Percentiles rank a stretch among this genome's conserved stretches.
These are phyloP conservation scores for Tetropium fuscum DNA, from an alignment of 2,888 invertebrate species.

Conservation along the genomic window DNA sequence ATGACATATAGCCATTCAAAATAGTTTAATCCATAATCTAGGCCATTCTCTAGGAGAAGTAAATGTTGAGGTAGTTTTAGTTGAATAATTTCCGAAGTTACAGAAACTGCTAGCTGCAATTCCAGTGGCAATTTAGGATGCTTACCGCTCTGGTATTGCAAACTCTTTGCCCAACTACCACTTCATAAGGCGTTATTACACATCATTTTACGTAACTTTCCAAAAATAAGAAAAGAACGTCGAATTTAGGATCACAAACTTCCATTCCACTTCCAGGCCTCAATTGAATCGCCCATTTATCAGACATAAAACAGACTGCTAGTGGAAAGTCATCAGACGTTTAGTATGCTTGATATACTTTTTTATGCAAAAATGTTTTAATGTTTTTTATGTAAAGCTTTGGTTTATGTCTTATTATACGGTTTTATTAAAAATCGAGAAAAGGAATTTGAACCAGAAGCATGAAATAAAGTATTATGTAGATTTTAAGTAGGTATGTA, in stretches of 20 bases:
- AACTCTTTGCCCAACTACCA: constrained; percentile 26
- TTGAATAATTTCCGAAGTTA: constrained; percentile 48
- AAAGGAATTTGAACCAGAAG: too few species aligned
- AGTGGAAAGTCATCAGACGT: too few species aligned
- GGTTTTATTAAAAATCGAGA: too few species aligned
- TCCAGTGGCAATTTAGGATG: constrained; percentile 44
- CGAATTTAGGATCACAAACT: constrained; percentile 19
- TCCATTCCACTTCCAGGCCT: constrained; percentile 12
- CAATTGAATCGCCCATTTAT: too few species aligned
- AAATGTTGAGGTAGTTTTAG: constrained; percentile 32
- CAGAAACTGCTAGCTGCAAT: constrained; percentile 46
- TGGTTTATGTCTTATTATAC: too few species aligned
- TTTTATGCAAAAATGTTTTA: too few species aligned
- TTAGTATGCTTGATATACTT: too few species aligned
- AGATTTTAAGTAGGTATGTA: too few species aligned
- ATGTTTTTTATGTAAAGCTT: too few species aligned
- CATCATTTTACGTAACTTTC: constrained; percentile 25
- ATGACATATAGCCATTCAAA: neutral
- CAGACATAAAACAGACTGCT: too few species aligned
- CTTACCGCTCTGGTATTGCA: constrained; percentile 30
- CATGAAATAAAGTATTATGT: too few species aligned
- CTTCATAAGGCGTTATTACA: constrained; percentile 36
- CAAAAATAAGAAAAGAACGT: constrained; percentile 38
- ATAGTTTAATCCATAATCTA: constrained; percentile 22
- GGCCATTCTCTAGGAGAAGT: constrained; percentile 12